Conservation (phyloP, 2,113 vertebrate genomes). For the Petaurus breviceps region DNA sequence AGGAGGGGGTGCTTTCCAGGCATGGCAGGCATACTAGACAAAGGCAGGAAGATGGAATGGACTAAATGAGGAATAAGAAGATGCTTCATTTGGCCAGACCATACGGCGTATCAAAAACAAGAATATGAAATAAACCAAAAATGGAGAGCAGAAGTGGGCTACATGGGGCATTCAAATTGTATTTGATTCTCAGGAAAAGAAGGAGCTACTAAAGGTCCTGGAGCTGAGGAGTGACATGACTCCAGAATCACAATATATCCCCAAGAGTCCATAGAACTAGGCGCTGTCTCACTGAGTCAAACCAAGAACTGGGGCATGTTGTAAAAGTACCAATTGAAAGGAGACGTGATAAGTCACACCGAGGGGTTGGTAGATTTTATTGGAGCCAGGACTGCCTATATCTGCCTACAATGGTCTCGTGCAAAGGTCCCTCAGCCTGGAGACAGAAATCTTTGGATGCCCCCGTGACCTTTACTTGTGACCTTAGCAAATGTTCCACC, state of each 20-base stretch:
- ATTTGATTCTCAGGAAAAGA: background rate
- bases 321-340: background rate
- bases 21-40: background rate
- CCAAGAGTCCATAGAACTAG: background rate
- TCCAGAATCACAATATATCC: background rate
- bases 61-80: background rate
- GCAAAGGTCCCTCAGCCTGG: too few relatives aligned
- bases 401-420: too few relatives aligned
- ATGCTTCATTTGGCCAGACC: background rate
- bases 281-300: background rate
- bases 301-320: background rate
- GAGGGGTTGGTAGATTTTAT: background rate
- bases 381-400: background rate
- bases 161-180: background rate
- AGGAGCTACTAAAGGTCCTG: background rate
- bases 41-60: background rate
- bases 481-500: too few relatives aligned
- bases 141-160: background rate
- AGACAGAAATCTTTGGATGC: too few relatives aligned
- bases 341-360: background rate
- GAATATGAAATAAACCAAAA: background rate
- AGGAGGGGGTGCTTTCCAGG: background rate
- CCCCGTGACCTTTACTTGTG: too few relatives aligned
- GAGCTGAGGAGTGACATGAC: background rate
- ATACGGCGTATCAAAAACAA: background rate